These are phyloP conservation scores for Lutraria lutraria DNA, from an alignment of 2,888 invertebrate species.

Conservation along the genomic window DNA sequence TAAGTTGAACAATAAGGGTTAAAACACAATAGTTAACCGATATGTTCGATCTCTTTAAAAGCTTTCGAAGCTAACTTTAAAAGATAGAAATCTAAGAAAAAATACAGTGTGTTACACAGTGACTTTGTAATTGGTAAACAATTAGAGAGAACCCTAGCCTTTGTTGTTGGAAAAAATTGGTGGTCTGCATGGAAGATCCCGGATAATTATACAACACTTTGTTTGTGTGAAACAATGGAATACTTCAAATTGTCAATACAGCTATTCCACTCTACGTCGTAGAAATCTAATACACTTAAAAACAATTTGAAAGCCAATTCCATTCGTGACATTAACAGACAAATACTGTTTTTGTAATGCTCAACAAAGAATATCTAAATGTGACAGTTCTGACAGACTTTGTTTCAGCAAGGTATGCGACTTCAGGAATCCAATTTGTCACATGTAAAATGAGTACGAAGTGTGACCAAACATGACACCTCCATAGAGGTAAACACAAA, in stretches of 20 bases:
- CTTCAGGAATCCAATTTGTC: not conserved
- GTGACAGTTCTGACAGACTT: not conserved
- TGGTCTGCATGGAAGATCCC: not conserved
- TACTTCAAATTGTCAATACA: slow-evolving; percentile 25
- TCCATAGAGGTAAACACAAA: not conserved
- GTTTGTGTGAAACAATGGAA: slow-evolving; percentile 14
- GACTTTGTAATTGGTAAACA: slow-evolving; percentile 34
- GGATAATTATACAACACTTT: not conserved
- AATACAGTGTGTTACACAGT: not conserved
- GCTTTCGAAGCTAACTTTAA: not conserved
- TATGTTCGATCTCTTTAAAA: not conserved
- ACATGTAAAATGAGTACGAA: not conserved
- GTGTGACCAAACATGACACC: not conserved
- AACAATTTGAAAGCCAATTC: not conserved
- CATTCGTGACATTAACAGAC: not conserved
- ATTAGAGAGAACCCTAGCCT: slow-evolving; percentile 36
- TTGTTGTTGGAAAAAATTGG: slow-evolving; percentile 4
- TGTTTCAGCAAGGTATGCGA: not conserved
- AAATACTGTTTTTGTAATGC: not conserved
- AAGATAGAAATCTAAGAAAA: slow-evolving; percentile 24
- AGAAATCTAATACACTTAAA: not conserved
- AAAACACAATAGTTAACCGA: not conserved
- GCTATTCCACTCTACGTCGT: not conserved
- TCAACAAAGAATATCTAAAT: not conserved
- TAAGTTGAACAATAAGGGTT: not conserved